A percentile compares a stretch with the other conserved stretches of the same genome.
Evolutionary conservation across 1,140 invertebrate species (phyloP).

Genomic region (Antheraea mylitta): DNA sequence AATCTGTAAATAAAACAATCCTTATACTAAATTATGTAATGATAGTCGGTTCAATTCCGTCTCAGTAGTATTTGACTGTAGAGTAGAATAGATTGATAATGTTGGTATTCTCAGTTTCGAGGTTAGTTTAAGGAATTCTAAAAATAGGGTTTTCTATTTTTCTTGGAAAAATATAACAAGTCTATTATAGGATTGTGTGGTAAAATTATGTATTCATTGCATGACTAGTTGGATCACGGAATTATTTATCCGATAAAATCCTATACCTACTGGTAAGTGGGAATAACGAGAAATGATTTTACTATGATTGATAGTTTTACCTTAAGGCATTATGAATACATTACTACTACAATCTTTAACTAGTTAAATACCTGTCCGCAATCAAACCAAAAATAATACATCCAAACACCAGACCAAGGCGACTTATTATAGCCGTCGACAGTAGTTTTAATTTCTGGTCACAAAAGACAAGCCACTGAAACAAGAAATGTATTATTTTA

Average conservation of each 20-base stretch:
- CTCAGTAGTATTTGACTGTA: no score
- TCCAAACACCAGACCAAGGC: slow-evolving; percentile 57
- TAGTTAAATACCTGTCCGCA: slow-evolving; percentile 50
- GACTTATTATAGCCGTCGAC: slow-evolving; percentile 54
- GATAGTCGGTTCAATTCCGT: no score
- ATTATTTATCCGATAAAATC: not conserved
- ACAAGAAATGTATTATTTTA: slow-evolving; percentile 6
- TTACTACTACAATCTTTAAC: not conserved
- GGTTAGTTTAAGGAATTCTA: no score
- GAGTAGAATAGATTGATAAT: no score
- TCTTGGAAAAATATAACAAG: no score
- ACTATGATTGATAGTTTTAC: not conserved
- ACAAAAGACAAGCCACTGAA: slow-evolving; percentile 61
- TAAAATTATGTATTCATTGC: no score
- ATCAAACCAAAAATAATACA: slow-evolving; percentile 56
- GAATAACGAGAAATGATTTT: not conserved
- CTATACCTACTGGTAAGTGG: not conserved
- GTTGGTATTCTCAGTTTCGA: no score
- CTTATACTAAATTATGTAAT: no score
- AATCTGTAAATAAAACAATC: no score
- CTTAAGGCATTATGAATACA: not conserved
- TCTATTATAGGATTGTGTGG: no score
- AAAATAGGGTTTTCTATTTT: no score
- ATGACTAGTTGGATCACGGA: not conserved
- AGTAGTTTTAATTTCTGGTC: slow-evolving; percentile 48